These are phyloP conservation scores for Nowickia ferox DNA, from an alignment of 2,888 invertebrate genomes.

Conservation along the genomic window DNA sequence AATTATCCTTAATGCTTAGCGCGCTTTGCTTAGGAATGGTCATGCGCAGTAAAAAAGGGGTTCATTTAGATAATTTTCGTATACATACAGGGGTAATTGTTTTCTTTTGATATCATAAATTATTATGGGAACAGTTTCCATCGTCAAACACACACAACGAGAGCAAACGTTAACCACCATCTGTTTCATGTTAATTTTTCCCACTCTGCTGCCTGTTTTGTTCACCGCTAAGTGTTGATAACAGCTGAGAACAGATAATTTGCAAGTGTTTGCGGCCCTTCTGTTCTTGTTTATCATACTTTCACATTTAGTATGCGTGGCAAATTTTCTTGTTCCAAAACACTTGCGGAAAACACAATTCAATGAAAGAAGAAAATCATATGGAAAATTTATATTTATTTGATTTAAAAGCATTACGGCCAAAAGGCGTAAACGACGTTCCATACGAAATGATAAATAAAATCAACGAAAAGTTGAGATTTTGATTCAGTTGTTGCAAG, in stretches of 20 bases:
- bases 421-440: conserved; percentile 11
- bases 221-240: background rate
- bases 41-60: conserved; percentile 48
- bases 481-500: conserved; percentile 81
- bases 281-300: background rate
- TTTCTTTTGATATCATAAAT: background rate
- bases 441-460: conserved; percentile 77
- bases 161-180: conserved; percentile 45
- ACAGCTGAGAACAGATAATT: conserved; percentile 1
- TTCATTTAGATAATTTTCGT: conserved; percentile 46
- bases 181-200: conserved; percentile 61
- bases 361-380: conserved; percentile 22
- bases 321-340: conserved; percentile 48
- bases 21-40: conserved; percentile 46
- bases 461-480: conserved; percentile 79
- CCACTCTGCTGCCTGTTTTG: background rate
- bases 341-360: background rate
- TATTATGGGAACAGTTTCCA: conserved; percentile 25
- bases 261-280: background rate
- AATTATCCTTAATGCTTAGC: conserved; percentile 24
- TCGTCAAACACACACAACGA: too few relatives aligned
- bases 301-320: conserved; percentile 46
- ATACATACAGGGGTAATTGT: conserved; percentile 28
- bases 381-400: conserved; percentile 25
- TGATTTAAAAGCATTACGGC: background rate